Evolutionary conservation across 2,797 vertebrate genomes (phyloP).

Genomic region (Lutjanus campechanus): DNA sequence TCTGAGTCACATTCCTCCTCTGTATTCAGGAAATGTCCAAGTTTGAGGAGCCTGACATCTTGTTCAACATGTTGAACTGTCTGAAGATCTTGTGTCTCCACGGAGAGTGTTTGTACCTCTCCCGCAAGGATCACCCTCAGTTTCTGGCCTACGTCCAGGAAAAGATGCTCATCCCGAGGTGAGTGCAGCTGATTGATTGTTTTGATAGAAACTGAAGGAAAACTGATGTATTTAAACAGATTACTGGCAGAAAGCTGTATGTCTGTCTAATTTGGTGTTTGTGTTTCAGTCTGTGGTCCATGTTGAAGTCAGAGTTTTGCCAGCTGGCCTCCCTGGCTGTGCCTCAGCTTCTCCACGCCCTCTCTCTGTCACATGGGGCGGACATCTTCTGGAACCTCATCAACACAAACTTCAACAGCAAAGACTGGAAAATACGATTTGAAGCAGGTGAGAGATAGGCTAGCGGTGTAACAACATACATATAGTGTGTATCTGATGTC

Average conservation of each 20-base stretch:
- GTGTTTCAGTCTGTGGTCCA: conserved; percentile 93
- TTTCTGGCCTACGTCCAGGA: conserved; percentile 97
- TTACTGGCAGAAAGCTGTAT: not conserved
- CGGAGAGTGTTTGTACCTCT: conserved; percentile 95
- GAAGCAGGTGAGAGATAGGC: conserved; percentile 91
- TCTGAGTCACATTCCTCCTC: conserved; percentile 22
- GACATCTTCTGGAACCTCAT: conserved; percentile 99
- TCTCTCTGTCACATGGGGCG: conserved; percentile 94
- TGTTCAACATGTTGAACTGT: conserved; percentile 99
- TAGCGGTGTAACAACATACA: not conserved
- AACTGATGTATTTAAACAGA: not conserved
- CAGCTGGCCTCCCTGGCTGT: conserved; percentile 97
- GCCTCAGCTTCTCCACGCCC: conserved; percentile 95
- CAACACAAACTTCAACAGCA: conserved; percentile 96
- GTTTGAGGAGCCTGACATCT: conserved; percentile 98
- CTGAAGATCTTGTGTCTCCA: conserved; percentile 97
- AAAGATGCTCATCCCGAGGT: conserved; percentile 98
- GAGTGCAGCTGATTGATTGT: conserved; percentile 8
- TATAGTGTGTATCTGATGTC: not conserved
- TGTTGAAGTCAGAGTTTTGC: conserved; percentile 97
- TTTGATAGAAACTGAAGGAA: not conserved
- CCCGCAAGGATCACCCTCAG: conserved; percentile 94
- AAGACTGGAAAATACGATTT: conserved; percentile 99
- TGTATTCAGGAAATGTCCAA: conserved; percentile 94
- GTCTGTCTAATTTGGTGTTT: conserved; percentile 22